Conservation (phyloP, 2,888 invertebrate genomes). For the Acleris emargana region DNA sequence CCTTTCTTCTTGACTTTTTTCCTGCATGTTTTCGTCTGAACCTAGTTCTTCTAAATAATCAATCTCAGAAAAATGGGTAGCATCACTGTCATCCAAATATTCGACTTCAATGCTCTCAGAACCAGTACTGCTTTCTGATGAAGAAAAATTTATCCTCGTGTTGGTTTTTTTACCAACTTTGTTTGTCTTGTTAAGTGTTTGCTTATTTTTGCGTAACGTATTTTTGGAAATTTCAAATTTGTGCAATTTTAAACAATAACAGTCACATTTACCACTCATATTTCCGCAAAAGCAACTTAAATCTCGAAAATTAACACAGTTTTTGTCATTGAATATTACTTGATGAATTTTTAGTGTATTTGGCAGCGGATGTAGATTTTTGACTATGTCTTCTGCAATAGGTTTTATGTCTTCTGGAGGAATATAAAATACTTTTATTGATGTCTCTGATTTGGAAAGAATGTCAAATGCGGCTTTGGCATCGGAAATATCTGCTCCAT, state of each 20-base stretch:
- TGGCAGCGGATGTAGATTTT: no score
- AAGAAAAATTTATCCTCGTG: neutral
- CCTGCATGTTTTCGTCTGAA: neutral
- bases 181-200: neutral
- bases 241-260: neutral
- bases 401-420: neutral
- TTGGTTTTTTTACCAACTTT: neutral
- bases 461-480: slow-evolving; percentile 38
- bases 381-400: neutral
- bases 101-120: neutral
- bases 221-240: neutral
- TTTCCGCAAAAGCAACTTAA: neutral
- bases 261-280: neutral
- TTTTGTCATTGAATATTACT: no score
- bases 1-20: neutral
- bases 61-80: neutral
- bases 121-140: neutral
- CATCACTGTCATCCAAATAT: neutral
- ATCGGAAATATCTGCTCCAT: slow-evolving; percentile 40
- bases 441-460: slow-evolving; percentile 1
- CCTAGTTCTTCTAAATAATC: neutral
- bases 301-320: neutral
- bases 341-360: no score
- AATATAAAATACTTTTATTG: slow-evolving; percentile 3
- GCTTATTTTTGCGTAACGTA: neutral